Base-by-base conservation (phyloP, 2,797 vertebrate genomes). In the Micropoecilia bifurca region DNA sequence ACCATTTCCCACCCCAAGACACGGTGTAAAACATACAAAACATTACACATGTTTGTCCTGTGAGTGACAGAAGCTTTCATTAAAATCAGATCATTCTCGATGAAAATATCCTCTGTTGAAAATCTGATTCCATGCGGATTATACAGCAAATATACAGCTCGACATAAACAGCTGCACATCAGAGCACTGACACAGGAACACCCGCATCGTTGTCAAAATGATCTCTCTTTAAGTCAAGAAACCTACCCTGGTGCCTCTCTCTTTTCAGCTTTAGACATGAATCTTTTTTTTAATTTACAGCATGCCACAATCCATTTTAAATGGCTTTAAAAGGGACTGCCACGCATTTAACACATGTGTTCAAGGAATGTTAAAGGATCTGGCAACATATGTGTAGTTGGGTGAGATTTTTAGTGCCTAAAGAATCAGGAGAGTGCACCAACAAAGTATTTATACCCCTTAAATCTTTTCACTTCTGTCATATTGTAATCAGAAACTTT, bases 21-120 rank as follows among this genome's bases (percentile, higher is more conserved):
- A 89, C 82, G 90, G 89, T 87, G 83, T 88, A 89, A 30, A 43
- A 43, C 41, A 79, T 86, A 87, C 86, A 93, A 83, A 69, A 71
- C 84, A 93, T 93, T 89, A 89, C 87, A 90, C 91, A 91, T 89
- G 93, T 92, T 92, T 81, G 90, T 78, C 86, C 36, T 45, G 39
- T 91, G 92, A 94, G 90, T 95, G 94, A 95, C 93, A 95, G 94
- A 91, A 91, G 89, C 93, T 94, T 96, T 96, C 94, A 95, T 92
- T 95, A 94, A 92, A 93, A 94, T 93, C 91, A 90, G 89, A 94
- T 94, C 89, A 92, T 92, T 88, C 80, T 22, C 22, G 91, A 93
- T 95, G 92, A 93, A 94, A 95, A 94, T 95, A 94, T 92, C 90
- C 86, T 87, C 81, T 82, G 90, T 79, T 92, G 90, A 94, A 95